Evolutionary conservation across 1,140 invertebrate genomes (phyloP).

Genomic region (Uloborus diversus): DNA sequence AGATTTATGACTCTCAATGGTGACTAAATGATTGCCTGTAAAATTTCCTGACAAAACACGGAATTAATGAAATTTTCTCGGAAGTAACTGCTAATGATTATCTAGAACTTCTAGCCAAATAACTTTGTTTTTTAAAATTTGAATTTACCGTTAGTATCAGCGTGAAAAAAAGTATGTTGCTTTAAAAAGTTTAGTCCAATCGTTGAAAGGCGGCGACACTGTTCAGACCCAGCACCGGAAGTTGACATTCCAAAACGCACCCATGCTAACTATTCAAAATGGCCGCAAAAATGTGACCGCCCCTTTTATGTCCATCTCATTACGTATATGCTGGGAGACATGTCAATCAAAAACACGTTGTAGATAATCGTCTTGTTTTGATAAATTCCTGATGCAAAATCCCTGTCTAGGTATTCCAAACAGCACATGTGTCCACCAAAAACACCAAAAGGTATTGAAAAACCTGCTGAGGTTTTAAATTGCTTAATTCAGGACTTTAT

Average conservation of each 20-base stretch:
- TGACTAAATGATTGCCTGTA: neutral
- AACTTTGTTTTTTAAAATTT: too few relatives aligned
- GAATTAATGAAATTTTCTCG: neutral
- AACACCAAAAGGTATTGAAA: too few relatives aligned
- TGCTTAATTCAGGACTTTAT: too few relatives aligned
- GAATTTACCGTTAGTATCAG: too few relatives aligned
- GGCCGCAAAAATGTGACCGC: slow-evolving; percentile 32
- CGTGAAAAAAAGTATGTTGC: too few relatives aligned
- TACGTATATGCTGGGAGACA: slow-evolving; percentile 24
- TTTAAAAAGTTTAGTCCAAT: slow-evolving; percentile 12
- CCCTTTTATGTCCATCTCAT: slow-evolving; percentile 49
- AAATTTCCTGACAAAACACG: neutral
- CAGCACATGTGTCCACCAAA: too few relatives aligned
- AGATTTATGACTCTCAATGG: neutral
- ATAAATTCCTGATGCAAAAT: too few relatives aligned
- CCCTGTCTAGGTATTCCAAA: too few relatives aligned
- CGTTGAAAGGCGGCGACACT: slow-evolving; percentile 52
- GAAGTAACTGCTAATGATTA: neutral
- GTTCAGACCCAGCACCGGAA: slow-evolving; percentile 35
- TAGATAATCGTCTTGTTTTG: too few relatives aligned
- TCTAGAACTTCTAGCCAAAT: too few relatives aligned
- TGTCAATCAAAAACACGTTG: slow-evolving; percentile 54
- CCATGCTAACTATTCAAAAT: slow-evolving; percentile 48
- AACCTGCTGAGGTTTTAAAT: too few relatives aligned
- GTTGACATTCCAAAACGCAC: slow-evolving; percentile 6